Evolutionary conservation across 2,888 invertebrate species (phyloP), one percentile per base, ranked within the genome.

Genomic region (Sepioteuthis lessoniana): DNA sequence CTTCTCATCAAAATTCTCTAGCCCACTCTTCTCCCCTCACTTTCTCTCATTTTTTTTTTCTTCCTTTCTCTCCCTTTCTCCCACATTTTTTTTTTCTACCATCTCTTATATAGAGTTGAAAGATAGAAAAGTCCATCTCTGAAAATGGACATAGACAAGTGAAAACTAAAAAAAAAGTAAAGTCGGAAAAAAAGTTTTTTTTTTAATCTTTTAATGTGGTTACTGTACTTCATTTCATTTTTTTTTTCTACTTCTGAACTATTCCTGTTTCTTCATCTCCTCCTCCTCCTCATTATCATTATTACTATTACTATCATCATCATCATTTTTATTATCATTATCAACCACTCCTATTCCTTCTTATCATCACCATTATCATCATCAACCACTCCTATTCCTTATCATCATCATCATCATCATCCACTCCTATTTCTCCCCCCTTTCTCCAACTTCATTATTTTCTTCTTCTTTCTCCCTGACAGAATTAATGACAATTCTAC

Each of bases 401-500:
- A 3, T 50, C 21, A 16, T 55, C 55, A 55, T 55, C 7, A 55
- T 55, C 55, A 55, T 55, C 55, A 55, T 55, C 55, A 55, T 5
- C 25, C 50, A 47, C 50, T 55, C 50, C 50, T 55, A 21, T 42
- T 42, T 42, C 55, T 55, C 16, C n/a, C 16, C n/a, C n/a, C n/a
- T 16, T 35, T n/a, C n/a, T 76, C 19, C 16, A 16, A 16, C 13
- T 76, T 76, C n/a, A n/a, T 76, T 13, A n/a, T 76, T 76, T 19
- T 35, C 31, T 8, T 28, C 25, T 8, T 5, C 10, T 25, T 76
- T 35, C n/a, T 35, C 76, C 19, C n/a, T 76, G 76, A 76, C 76
- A 76, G n/a, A 76, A 76, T 76, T 76, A 76, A 76, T 76, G 76
- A 76, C 76, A n/a, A 76, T 76, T 76, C 76, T n/a, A n/a, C 76